Conservation (phyloP, 2,113 vertebrate species). For the Melozone crissalis region DNA sequence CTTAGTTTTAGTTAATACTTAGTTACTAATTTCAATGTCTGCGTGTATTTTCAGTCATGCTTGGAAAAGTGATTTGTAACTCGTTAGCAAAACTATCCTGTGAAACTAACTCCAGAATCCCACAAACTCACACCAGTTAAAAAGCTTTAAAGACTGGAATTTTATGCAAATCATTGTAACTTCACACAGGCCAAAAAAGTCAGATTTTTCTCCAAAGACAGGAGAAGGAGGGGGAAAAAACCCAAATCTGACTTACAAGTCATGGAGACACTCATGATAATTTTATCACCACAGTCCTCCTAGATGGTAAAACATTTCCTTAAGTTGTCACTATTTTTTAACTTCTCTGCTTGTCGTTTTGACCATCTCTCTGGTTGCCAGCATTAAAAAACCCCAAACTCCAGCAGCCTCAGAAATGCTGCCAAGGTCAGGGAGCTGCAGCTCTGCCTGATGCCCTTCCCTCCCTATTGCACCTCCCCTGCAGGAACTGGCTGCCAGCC, state of each 20-base stretch:
- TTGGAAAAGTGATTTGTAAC: not conserved
- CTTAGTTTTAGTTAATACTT: not conserved
- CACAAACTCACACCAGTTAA: not conserved
- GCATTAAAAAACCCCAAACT: not conserved
- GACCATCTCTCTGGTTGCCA: not conserved
- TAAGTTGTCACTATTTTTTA: not conserved
- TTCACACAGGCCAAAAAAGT: not conserved
- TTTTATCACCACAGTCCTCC: not conserved
- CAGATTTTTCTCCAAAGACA: not conserved
- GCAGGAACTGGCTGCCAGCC: conserved; percentile 59
- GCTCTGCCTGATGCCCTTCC: not conserved
- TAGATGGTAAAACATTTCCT: not conserved
- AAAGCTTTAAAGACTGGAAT: not conserved
- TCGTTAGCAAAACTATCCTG: fast-evolving
- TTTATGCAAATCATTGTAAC: not conserved
- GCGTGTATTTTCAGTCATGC: not conserved
- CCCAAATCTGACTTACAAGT: not conserved
- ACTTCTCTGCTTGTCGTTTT: not conserved
- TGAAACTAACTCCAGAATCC: not conserved
- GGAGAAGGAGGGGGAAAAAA: not conserved
- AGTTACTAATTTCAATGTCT: not conserved
- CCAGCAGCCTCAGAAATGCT: not conserved
- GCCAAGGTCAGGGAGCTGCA: not conserved
- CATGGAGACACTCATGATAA: not conserved
- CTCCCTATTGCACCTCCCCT: conserved; percentile 31